Evolutionary conservation across 1,140 invertebrate genomes (phyloP), one percentile per base, ranked within the genome.

Genomic region (Drosophila arawakana): DNA sequence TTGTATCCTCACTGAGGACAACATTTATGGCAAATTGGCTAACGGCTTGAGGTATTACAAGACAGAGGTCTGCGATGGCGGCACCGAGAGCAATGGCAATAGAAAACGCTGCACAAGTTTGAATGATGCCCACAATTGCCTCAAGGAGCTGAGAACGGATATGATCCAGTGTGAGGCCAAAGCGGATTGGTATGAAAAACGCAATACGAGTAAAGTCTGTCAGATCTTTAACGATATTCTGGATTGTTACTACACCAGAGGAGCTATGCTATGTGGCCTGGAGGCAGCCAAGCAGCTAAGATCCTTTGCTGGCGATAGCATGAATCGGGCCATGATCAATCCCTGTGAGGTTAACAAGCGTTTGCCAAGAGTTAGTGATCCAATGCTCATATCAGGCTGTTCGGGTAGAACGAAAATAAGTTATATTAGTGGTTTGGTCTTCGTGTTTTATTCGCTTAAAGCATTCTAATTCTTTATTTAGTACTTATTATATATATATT

Each of bases 81-180:
- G 57, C 7, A 63, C 62, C 7, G 57, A 60, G n/a, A 54, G 47
- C 15, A 58, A 68, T 6, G 52, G 59, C 15, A 76, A 78, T 54
- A 50, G 46, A 4, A 91, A 92, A 35, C 77, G 86, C n/a, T 72
- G 71, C 57, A 37, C 67, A 3, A 74, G 68, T 10, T 58, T 92
- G 6, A 70, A 55, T 25, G 55, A 81, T 25, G 67, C 89, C 0
- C 80, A 81, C 15, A 73, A 61, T 37, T 92, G 91, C 58, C 7
- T 92, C 7, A 43, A 68, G 18, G 91, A 91, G 49, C 70, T 92
- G 11, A 83, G 84, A 11, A 88, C 81, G 8, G 91, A 92, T 30
- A 81, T 91, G 76, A 83, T 91, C 62, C 83, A 92, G 43, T 92
- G 91, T 18, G 91, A 92, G 50, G 91, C 81, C 0, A 74, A 79